Base-by-base conservation (phyloP, 2,888 invertebrate species). In the Eueremaeus valkanovi region DNA sequence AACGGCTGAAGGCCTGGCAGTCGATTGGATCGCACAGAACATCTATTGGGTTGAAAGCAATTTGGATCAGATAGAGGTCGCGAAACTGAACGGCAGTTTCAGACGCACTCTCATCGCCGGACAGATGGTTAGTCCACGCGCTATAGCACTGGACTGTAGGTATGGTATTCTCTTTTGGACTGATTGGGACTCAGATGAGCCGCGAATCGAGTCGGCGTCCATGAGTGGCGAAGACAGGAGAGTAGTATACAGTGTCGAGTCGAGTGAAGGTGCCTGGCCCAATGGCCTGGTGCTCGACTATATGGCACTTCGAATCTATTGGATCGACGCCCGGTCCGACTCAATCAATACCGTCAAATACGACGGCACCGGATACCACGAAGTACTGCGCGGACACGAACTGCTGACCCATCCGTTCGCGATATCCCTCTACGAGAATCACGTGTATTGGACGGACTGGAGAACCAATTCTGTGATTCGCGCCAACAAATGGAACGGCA, bases 401-500 rank as follows among this genome's bases (percentile, higher is more conserved):
- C 87, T 89, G 80, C 85, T 92, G 74, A 89, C 91, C 70, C 95
- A 95, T 86, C 93, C 95, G 0, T 95, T 95, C 86, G 92, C 94
- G 68, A 89, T 95, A 78, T 88, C 92, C 0, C 86, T 94, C 76
- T 93, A 90, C 85, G 93, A 91, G 82, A 89, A 90, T 81, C 89
- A 90, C 83, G 89, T 95, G 16, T 95, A 92, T 85, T 95, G 94
- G 93, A 94, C 93, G 0, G 95, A 95, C 85, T 95, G 95, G 95
- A 87, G 92, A 78, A 90, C 90, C 75, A 92, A 92, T 83, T 90
- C 91, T 78, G 91, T 95, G 3, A 89, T 92, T 80, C 86, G 91
- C 80, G 93, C 93, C 40, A 91, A 92, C 85, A 95, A 95, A 85
- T 93, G 92, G 90, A 90, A 90, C 83, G 92, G 86, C 0, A 87